Conservation (phyloP, 2,797 vertebrate species). For the Rhinogobio ventralis region DNA sequence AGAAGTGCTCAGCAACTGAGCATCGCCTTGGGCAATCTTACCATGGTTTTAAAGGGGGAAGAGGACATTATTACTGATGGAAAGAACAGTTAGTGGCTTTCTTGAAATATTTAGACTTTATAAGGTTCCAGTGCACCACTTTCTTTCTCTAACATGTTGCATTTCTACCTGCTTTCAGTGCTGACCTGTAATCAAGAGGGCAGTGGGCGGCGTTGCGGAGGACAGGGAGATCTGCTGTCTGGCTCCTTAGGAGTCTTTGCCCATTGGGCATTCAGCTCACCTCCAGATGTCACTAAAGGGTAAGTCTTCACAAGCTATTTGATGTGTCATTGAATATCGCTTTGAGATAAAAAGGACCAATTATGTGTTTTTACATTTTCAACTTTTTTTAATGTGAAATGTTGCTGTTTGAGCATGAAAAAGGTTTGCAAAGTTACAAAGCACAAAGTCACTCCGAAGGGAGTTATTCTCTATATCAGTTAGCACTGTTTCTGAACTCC, state of each 20-base stretch:
- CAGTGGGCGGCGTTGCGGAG: slow-evolving; percentile 92
- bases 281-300: slow-evolving; percentile 84
- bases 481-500: no score
- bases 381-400: not conserved
- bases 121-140: not conserved
- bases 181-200: slow-evolving; percentile 87
- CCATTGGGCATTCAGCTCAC: slow-evolving; percentile 90
- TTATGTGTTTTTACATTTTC: not conserved
- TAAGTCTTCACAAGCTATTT: slow-evolving; percentile 62
- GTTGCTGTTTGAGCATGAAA: not conserved
- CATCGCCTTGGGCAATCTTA: slow-evolving; percentile 92
- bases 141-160: not conserved
- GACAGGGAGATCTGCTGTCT: slow-evolving; percentile 95
- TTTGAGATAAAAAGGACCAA: not conserved
- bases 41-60: slow-evolving; percentile 92
- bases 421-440: not conserved
- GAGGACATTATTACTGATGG: slow-evolving; percentile 93
- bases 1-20: slow-evolving; percentile 88
- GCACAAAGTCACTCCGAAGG: not conserved
- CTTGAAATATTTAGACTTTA: not conserved
- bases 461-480: not conserved
- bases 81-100: slow-evolving; percentile 82
- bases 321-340: not conserved
- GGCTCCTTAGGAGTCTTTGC: slow-evolving; percentile 91
- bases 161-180: slow-evolving; percentile 73